Base-by-base conservation (phyloP, 1,140 invertebrate genomes). In the Ceratoteleas bidentatus region DNA sequence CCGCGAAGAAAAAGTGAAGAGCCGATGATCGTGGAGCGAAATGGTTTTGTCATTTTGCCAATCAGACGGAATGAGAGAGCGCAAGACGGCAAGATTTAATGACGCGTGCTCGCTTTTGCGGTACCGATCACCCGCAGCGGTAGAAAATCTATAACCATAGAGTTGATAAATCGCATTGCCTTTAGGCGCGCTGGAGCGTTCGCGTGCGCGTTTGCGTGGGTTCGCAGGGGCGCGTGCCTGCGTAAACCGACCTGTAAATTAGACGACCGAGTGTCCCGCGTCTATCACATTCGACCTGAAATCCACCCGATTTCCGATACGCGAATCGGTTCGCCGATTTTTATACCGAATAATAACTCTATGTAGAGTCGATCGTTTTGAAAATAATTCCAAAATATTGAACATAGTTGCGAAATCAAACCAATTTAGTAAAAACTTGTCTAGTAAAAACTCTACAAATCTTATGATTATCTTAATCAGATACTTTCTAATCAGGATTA, bases 221-320 rank as follows among this genome's bases (percentile, higher is more conserved):
- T 72, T 65, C 61, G 32, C 50, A 54, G 58, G n/a, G n/a, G n/a
- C n/a, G n/a, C n/a, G n/a, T n/a, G n/a, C n/a, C n/a, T n/a, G n/a
- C n/a, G n/a, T n/a, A n/a, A n/a, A n/a, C n/a, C 45, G 10, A 68
- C 68, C 57, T 65, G 85, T 73, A 78, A 82, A 82, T 85, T 75
- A 76, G 69, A 7, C 78, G 60, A 24, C 24, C 70, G 69, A 77
- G 33, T 50, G 56, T 36, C 57, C 32, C 13, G 33, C 53, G 58
- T 80, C 66, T 64, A 38, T 85, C 81, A 73, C 54, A 43, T 61
- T 60, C 43, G 57, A 56, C 52, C 69, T 57, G 40, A 38, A 73
- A 73, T 47, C 47, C 52, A 32, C 24, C 4, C 60, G 60, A 50
- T 64, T 61, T 56, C 45, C 57, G 49, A 13, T 40, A 11, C 36